Evolutionary conservation across 2,797 vertebrate species (phyloP), one percentile per base, ranked within the genome.

Genomic region (Pitangus sulphuratus): DNA sequence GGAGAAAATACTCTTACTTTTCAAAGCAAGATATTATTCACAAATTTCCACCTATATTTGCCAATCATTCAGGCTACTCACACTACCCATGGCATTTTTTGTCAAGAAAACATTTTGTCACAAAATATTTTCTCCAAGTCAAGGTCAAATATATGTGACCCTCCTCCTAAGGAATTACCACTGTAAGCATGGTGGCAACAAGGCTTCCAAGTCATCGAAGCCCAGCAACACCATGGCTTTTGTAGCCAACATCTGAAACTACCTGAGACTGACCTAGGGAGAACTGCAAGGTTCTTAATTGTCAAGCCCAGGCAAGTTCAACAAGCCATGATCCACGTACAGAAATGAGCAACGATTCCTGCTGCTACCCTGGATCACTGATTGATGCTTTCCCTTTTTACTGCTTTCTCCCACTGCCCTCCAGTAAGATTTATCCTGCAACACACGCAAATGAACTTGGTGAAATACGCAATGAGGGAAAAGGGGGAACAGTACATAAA

Each of bases 401-500:
- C 80, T 96, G 93, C 88, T 97, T 92, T 96, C 96, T 96, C 93
- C 93, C 89, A 96, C 44, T 81, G 79, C 95, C 81, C 78, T 96
- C 84, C 87, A 47, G 84, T 87, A 97, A 98, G 97, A 98, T 98
- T 98, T 98, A 98, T 98, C 96, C 94, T 33, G 66, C 78, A 97
- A 97, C 96, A 97, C 97, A 98, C 91, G 70, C 97, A 97, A 97
- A 98, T 86, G 86, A 96, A 90, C 95, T 82, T 94, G 96, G 94
- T 98, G 97, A 98, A 98, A 97, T 97, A 97, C 72, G 84, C 93
- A 97, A 98, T 78, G 97, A 98, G 97, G 97, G 97, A 98, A 97
- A 97, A 95, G 88, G 89, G 91, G 97, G 96, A 98, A 97, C 97
- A 98, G 97, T 96, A 97, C 96, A 98, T 98, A 98, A 98, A 98